Conservation (phyloP, 2,113 vertebrate genomes). For the Hiodon alosoides region DNA sequence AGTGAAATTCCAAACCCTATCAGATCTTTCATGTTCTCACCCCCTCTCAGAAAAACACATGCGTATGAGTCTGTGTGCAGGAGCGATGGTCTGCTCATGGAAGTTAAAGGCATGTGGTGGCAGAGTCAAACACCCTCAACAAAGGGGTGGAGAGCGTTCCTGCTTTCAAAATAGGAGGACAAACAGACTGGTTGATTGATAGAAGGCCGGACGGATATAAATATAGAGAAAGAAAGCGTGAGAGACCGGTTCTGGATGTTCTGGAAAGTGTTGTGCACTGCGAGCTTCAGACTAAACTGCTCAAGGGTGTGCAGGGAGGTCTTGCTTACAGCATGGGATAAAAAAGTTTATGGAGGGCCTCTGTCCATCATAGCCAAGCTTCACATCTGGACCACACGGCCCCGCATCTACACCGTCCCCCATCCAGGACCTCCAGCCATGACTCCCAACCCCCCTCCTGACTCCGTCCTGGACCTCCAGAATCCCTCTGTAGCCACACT, state of each 20-base stretch:
- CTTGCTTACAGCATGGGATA: conserved; percentile 14
- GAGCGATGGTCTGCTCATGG: not conserved
- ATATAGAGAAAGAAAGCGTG: not conserved
- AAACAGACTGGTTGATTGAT: not conserved
- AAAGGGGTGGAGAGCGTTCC: not conserved
- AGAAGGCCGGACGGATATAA: not conserved
- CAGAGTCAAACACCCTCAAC: not conserved
- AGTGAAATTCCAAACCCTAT: too few relatives aligned
- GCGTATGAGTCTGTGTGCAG: not conserved
- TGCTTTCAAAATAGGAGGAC: not conserved
- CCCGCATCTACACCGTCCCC: not conserved
- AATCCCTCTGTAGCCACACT: not conserved
- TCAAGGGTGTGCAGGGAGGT: conserved; percentile 14
- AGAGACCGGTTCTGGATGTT: not conserved
- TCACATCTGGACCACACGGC: conserved; percentile 6
- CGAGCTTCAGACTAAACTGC: conserved; percentile 22
- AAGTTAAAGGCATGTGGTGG: not conserved
- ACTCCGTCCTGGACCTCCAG: not conserved
- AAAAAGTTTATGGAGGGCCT: conserved; percentile 7
- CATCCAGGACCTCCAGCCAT: not conserved
- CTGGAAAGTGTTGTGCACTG: conserved; percentile 8
- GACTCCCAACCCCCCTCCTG: not conserved
- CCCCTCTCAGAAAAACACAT: too few relatives aligned
- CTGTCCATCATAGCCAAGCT: not conserved
- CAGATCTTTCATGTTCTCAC: too few relatives aligned